Base-by-base conservation (phyloP, 2,888 invertebrate species). In the Diarsia mendica region DNA sequence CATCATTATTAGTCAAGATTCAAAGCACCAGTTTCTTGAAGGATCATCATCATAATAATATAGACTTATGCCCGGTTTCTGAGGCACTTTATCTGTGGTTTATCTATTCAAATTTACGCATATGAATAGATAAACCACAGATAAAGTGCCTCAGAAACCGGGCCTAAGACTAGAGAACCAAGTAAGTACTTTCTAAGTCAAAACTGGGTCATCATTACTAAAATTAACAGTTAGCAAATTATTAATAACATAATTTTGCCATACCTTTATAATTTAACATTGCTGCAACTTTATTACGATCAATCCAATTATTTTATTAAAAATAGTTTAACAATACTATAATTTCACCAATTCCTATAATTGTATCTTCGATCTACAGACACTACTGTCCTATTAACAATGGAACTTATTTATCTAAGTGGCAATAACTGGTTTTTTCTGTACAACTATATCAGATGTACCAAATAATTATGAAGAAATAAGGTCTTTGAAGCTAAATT, bases 331-430 rank as follows among this genome's bases (percentile, higher is more conserved):
- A 83, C 63, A 71, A 79, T 71, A 64, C 46, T 48, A n/a, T 73
- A 80, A 80, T 73, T 72, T 64, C 13, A 53, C 48, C 44, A 67
- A 58, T 64, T 84, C 28, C 33, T 67, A 66, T 63, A 84, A 64
- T 58, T 55, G 63, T 80, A 84, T 80, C 85, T 84, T 65, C 44
- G 64, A 84, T 80, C 67, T 64, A 60, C 51, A 39, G 73, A 80
- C 46, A 80, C 5, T 49, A 51, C 15, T 20, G 63, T 72, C 80
- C 10, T 39, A 39, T 51, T 83, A 61, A 79, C 67, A 84, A 84
- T 73, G 58, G 64, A n/a, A 46, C 55, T 67, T 66, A 83, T 65
- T 53, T 65, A 65, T 67, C 53, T 55, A 33, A 67, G 33, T 67
- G 46, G 60, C 44, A 80, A 74, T 55, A 68, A 74, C 51, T 73